Percentiles rank a stretch among this genome's conserved stretches.
phyloP scores from a whole-genome alignment of 2,113 vertebrate genomes.

The Cynoglossus semilaevis region DNA sequence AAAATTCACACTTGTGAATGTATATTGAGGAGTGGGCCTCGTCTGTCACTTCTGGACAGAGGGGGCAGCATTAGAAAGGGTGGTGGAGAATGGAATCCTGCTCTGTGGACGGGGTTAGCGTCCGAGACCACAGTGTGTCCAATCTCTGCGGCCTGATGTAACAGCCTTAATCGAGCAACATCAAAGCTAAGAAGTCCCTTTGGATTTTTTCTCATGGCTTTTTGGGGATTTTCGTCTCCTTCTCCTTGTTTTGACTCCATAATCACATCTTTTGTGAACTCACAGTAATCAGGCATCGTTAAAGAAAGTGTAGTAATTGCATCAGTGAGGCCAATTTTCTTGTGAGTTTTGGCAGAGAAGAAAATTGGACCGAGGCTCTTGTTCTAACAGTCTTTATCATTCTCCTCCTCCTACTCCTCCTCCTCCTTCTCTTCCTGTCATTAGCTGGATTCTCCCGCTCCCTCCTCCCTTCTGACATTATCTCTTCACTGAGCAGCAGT shows the following conservation, averaged over 20 bases:
- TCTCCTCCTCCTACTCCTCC: constrained; percentile 1
- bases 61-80: constrained; percentile 12
- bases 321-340: constrained; percentile 33
- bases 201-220: too few species aligned
- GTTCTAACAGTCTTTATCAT: constrained; percentile 12
- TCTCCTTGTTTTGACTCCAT: background rate
- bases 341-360: constrained; percentile 13
- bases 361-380: background rate
- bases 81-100: constrained; percentile 8
- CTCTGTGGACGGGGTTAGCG: background rate
- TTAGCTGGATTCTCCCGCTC: background rate
- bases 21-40: constrained; percentile 52
- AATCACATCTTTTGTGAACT: constrained; percentile 8
- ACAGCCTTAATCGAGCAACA: background rate
- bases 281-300: constrained; percentile 1
- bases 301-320: constrained; percentile 19
- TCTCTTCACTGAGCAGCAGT: background rate
- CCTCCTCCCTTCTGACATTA: background rate
- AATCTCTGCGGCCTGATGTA: constrained; percentile 25
- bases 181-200: too few species aligned
- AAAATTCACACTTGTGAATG: constrained; percentile 64
- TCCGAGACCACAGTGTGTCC: background rate
- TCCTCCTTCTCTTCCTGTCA: constrained; percentile 1
- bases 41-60: constrained; percentile 39
- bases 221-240: background rate